Evolutionary conservation across 2,797 vertebrate species (phyloP).

Genomic region (Steatocranus sp.): DNA sequence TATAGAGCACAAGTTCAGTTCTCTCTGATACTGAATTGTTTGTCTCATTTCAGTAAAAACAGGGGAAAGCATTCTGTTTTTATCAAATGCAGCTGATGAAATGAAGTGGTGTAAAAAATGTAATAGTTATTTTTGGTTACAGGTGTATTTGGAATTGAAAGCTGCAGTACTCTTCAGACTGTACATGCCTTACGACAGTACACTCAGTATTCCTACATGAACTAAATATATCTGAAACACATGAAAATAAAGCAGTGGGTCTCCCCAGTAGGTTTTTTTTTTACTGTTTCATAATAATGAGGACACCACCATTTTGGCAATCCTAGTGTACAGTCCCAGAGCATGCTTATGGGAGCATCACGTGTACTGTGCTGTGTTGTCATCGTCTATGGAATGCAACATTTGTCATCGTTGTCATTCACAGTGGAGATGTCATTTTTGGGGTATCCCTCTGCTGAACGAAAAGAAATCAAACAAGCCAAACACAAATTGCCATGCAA

Average conservation of each 20-base stretch:
- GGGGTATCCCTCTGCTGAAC: slow-evolving; percentile 38
- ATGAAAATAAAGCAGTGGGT: slow-evolving; percentile 38
- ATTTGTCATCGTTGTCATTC: slow-evolving; percentile 69
- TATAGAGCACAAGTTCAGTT: slow-evolving; percentile 58
- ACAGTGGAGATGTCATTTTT: slow-evolving; percentile 56
- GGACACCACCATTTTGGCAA: slow-evolving; percentile 45
- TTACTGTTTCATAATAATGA: slow-evolving; percentile 46
- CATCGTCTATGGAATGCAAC: slow-evolving; percentile 75
- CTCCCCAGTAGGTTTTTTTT: slow-evolving; percentile 16
- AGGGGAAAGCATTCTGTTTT: slow-evolving; percentile 16
- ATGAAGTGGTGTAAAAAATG: slow-evolving; percentile 17
- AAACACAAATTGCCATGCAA: background rate
- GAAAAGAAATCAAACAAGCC: slow-evolving; percentile 24
- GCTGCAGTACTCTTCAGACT: slow-evolving; percentile 58
- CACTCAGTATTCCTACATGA: slow-evolving; percentile 45
- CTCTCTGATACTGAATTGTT: slow-evolving; percentile 24
- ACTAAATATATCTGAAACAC: slow-evolving; percentile 27
- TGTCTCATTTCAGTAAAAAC: slow-evolving; percentile 47
- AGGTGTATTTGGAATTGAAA: slow-evolving; percentile 36
- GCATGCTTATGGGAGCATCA: slow-evolving; percentile 75
- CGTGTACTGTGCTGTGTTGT: slow-evolving; percentile 76
- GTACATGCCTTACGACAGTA: slow-evolving; percentile 66
- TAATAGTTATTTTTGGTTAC: slow-evolving; percentile 52
- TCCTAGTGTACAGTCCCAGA: slow-evolving; percentile 72
- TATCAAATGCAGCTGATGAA: slow-evolving; percentile 38